Percentiles rank a stretch among this genome's conserved stretches.
These are phyloP conservation scores for Pseudomyrmex pallidus DNA, from an alignment of 1,140 invertebrate species.

Conservation along the genomic window DNA sequence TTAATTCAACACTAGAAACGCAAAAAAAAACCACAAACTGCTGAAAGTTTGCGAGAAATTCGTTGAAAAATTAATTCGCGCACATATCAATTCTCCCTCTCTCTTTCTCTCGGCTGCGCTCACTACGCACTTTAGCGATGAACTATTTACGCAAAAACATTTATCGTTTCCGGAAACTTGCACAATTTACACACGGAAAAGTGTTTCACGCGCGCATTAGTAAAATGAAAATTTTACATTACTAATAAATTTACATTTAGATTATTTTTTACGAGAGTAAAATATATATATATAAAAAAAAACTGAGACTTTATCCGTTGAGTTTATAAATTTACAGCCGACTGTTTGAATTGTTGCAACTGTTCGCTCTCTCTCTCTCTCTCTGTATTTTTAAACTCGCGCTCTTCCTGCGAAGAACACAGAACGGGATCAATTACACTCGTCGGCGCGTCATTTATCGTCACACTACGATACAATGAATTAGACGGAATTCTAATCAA, in stretches of 20 bases:
- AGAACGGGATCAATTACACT: constrained; percentile 15
- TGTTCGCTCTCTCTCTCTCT: neutral
- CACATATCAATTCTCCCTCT: too few species aligned
- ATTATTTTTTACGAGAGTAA: too few species aligned
- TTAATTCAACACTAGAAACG: constrained; percentile 14
- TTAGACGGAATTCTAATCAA: constrained; percentile 50
- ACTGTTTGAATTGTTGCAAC: neutral
- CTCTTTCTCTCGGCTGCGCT: too few species aligned
- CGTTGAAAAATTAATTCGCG: neutral
- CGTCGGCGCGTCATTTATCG: constrained; percentile 7
- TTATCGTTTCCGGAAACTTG: neutral
- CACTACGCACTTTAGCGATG: neutral
- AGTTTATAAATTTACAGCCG: neutral
- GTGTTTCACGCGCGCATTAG: too few species aligned
- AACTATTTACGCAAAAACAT: neutral
- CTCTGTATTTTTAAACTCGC: neutral
- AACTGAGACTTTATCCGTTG: too few species aligned
- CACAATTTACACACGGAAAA: too few species aligned
- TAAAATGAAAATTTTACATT: too few species aligned
- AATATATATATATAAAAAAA: too few species aligned
- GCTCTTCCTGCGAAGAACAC: neutral
- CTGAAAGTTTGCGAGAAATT: constrained; percentile 1
- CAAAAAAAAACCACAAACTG: neutral
- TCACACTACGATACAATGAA: constrained; percentile 24
- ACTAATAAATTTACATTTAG: too few species aligned